phyloP scores from a whole-genome alignment of 1,140 invertebrate genomes.

The Drosophila chauvacae region DNA sequence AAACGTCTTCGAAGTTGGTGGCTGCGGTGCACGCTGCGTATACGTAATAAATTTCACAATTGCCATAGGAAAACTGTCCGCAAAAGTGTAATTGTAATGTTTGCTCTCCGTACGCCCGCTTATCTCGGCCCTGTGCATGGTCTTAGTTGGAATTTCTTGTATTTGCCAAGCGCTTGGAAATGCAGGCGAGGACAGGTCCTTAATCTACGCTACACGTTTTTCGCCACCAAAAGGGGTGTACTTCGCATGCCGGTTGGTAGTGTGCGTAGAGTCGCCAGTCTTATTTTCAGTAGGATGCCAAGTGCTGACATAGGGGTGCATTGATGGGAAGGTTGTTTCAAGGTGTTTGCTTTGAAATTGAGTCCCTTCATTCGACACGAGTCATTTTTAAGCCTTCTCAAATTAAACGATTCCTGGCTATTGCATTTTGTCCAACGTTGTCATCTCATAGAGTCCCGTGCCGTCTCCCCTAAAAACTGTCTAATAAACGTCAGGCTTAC shows the following conservation, averaged over 20 bases:
- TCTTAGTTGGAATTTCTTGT: constrained; percentile 47
- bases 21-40: constrained; percentile 39
- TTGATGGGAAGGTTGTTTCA: constrained; percentile 43
- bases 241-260: background rate
- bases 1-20: constrained; percentile 4
- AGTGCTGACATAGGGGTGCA: constrained; percentile 21
- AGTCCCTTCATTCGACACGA: constrained; percentile 6
- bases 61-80: constrained; percentile 58
- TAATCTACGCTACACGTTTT: constrained; percentile 53
- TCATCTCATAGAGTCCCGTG: constrained; percentile 1
- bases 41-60: constrained; percentile 60
- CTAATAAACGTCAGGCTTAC: constrained; percentile 69
- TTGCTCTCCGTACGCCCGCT: constrained; percentile 35
- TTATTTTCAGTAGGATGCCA: constrained; percentile 17
- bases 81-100: constrained; percentile 68
- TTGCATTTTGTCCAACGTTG: constrained; percentile 15
- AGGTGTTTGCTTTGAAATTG: constrained; percentile 27
- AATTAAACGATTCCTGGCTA: background rate
- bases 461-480: constrained; percentile 30
- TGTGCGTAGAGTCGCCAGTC: constrained; percentile 31
- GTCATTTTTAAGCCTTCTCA: background rate
- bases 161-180: constrained; percentile 60
- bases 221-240: constrained; percentile 9
- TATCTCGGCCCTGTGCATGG: constrained; percentile 34
- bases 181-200: constrained; percentile 43